Evolutionary conservation across 92 coral and sea anemone genomes (phyloP), one percentile per base, ranked within the genome.

Genomic region (Meandrina meandrites): DNA sequence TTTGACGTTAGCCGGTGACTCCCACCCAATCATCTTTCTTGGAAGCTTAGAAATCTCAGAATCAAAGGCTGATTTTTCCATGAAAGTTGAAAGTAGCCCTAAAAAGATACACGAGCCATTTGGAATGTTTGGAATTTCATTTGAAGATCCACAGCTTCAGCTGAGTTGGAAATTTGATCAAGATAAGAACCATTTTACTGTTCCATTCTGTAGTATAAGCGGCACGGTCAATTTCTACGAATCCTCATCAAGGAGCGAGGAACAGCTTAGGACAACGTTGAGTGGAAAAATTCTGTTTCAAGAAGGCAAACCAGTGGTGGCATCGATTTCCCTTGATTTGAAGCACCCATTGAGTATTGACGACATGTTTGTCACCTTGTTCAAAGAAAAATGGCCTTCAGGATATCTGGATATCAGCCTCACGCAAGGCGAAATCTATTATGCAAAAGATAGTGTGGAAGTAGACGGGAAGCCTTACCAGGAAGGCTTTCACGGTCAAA

Each of bases 61-160:
- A 40, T 60, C 74, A 21, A 28, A 60, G 75, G 84, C 74, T 10
- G 75, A 64, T 35, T 80, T 80, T 42, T 35, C 53, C n/a, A 80
- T 80, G 84, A 19, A 36, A 78, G 42, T 56, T 31, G 75, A 16
- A 36, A 31, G 50, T 62, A 36, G 34, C 40, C 84, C 84, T 17
- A 36, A 1, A 11, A 62, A 5, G 15, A 37, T 80, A 36, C 73
- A 12, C 34, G 56, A 80, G 51, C 84, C 84, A 40, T 60, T 80
- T 60, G 84, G 84, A 80, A 80, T 80, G 84, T 80, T 57, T 62
- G 84, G 84, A 80, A 60, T 80, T 62, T 62, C 84, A 37, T 22
- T 62, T 22, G 53, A 80, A 34, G 34, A 80, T 10, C 73, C 84
- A 36, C 16, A 80, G 17, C 84, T 80, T 62, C 48, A 80, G 30